phyloP scores from a whole-genome alignment of 2,888 invertebrate genomes.

The Mayetiola destructor region DNA sequence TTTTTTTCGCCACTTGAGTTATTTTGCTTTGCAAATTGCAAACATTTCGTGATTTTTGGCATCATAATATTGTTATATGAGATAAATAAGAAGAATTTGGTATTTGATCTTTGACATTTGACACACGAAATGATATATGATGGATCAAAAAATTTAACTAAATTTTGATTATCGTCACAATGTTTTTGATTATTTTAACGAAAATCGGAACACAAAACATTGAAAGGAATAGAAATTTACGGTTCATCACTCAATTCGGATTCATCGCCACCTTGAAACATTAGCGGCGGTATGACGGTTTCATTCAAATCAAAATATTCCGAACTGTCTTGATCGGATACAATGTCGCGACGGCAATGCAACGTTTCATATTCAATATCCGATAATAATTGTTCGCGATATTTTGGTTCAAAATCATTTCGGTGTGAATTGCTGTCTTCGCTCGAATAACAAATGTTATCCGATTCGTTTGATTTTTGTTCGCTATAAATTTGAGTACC shows the following conservation, averaged over 20 bases:
- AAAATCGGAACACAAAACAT: background rate
- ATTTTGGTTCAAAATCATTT: constrained; percentile 21
- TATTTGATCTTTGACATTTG: background rate
- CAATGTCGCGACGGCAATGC: constrained; percentile 33
- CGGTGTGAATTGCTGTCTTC: constrained; percentile 24
- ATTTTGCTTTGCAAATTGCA: too few species aligned
- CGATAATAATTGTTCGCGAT: constrained; percentile 38
- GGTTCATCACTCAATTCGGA: constrained; percentile 40
- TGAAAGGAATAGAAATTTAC: constrained; percentile 16
- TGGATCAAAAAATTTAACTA: background rate
- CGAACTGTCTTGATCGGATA: constrained; percentile 43
- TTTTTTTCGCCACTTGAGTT: too few species aligned
- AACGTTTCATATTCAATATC: constrained; percentile 42
- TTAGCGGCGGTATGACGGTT: constrained; percentile 55
- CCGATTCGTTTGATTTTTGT: constrained; percentile 30
- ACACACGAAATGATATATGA: background rate
- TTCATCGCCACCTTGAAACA: constrained; percentile 48
- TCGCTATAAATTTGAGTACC: constrained; percentile 22
- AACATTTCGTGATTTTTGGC: too few species aligned
- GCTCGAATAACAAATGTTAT: constrained; percentile 34
- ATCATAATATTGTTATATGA: too few species aligned
- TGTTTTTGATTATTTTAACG: background rate
- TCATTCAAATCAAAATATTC: constrained; percentile 50
- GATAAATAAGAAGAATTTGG: too few species aligned
- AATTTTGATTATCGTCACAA: background rate